phyloP scores from a whole-genome alignment of 2,797 vertebrate species.

The Enteromius trimaculatus region DNA sequence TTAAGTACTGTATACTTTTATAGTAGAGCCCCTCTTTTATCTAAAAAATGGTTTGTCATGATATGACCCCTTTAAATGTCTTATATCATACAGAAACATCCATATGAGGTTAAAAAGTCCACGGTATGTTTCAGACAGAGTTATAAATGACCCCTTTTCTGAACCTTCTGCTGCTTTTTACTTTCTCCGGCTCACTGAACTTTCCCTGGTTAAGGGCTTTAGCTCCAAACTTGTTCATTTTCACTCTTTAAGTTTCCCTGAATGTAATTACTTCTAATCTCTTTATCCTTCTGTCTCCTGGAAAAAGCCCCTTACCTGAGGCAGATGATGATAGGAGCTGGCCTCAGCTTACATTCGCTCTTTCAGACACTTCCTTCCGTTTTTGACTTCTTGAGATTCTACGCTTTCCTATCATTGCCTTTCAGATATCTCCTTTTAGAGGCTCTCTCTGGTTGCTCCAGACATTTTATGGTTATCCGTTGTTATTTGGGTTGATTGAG shows the following conservation, averaged over 20 bases:
- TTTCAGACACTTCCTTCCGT: conserved; percentile 54
- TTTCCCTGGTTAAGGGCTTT: conserved; percentile 32
- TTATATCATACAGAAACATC: too few species aligned
- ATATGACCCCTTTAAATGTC: background rate
- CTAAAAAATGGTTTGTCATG: background rate
- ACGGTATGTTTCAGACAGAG: background rate
- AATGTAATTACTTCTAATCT: conserved; percentile 77
- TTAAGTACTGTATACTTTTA: background rate
- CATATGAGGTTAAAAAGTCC: background rate
- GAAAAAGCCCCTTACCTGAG: conserved; percentile 66
- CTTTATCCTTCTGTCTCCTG: conserved; percentile 68
- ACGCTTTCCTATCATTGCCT: conserved; percentile 10
- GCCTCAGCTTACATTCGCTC: conserved; percentile 55
- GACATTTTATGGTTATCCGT: background rate
- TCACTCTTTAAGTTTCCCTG: conserved; percentile 41
- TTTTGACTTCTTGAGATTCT: conserved; percentile 6
- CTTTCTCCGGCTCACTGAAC: conserved; percentile 37
- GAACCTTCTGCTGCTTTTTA: background rate
- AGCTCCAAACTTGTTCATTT: conserved; percentile 28
- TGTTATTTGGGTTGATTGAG: background rate
- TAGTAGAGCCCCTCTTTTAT: background rate
- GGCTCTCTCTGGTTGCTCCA: background rate
- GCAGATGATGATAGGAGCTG: conserved; percentile 64
- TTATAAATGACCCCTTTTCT: conserved; percentile 9
- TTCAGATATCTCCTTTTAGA: conserved; percentile 10